Evolutionary conservation across 2,888 invertebrate genomes (phyloP), one percentile per base, ranked within the genome.

Genomic region (Phaedon cochleariae): DNA sequence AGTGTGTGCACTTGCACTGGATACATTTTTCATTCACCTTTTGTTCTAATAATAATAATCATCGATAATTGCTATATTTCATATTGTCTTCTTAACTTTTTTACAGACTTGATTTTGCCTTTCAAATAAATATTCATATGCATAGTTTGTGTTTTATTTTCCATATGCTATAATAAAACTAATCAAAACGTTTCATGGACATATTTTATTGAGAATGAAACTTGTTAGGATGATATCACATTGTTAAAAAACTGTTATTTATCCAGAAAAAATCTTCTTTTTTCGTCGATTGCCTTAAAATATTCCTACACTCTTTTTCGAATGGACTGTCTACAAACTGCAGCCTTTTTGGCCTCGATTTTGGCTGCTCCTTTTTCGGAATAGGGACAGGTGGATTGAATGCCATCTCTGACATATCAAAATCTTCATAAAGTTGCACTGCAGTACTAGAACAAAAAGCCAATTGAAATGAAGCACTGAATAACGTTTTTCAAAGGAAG

Each of bases 371-470:
- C 65, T 85, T 83, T 73, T 86, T 88, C 0, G 90, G 90, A 46
- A 90, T 83, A n/a, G 90, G 88, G 18, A 93, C 86, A 0, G 90
- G 79, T 0, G 94, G 94, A 79, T 90, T 90, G 79, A 94, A 94
- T 2, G 87, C 85, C 87, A 93, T 90, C 76, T 89, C 84, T 0
- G 89, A 87, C 61, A 92, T 90, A 80, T 92, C 89, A 81, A 88
- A 92, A 54, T 87, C 84, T 0, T 83, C 82, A 76, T 86, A 90
- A 20, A 92, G 82, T 71, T 92, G 88, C 54, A 88, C 85, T 0
- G 91, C 86, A 0, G 87, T 83, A 74, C 92, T 93, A 81, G 70
- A 75, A 18, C 55, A 55, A 51, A 58, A 59, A 72, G n/a, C n/a
- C n/a, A n/a, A n/a, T n/a, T n/a, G n/a, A n/a, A n/a, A n/a, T n/a